Evolutionary conservation across 2,797 vertebrate genomes (phyloP), one percentile per base, ranked within the genome.

Genomic region (Phylloscopus collybita): DNA sequence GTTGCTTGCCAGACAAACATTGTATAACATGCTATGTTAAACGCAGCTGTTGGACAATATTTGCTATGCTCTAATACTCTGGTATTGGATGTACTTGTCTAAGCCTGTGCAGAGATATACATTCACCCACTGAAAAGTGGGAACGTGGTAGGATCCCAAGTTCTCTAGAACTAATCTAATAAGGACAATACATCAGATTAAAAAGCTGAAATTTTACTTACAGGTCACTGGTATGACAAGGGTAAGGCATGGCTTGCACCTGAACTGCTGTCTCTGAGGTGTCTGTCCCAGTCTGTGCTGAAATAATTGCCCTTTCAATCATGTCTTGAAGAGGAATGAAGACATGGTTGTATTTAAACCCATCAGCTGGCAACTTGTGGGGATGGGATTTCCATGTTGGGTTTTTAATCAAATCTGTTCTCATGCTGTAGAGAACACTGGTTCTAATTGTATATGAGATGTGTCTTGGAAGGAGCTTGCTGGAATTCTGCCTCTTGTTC

Each of bases 261-360:
- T 98, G 97, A 21, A 94, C 54, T 10, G 80, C 61, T 11, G 86
- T 97, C 6, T 96, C 93, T 32, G 45, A 79, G 5, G 32, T 42
- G n/a, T 97, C 93, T 69, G 36, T 87, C 32, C 97, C 97, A 16
- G 97, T 97, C 54, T 97, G 97, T 29, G 93, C 83, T 47, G 61
- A 80, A 86, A 98, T 74, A 75, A 98, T 97, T 57, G 98, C 98
- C 34, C 95, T 97, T 76, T 98, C 98, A 6, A 98, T 96, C 97
- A 98, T 97, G 40, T 98, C 98, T 97, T 98, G 98, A 79, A 98
- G 79, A 21, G 97, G 98, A 65, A 96, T 85, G 57, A 98, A 98
- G 45, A 98, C 57, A 36, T 98, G 96, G 72, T 98, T 98, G 36
- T 98, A 98, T 75, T 96, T 98, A 94, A 98, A 98, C 2, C 96